Base-by-base conservation (phyloP, 2,888 invertebrate genomes). In the Conomelus anceps region DNA sequence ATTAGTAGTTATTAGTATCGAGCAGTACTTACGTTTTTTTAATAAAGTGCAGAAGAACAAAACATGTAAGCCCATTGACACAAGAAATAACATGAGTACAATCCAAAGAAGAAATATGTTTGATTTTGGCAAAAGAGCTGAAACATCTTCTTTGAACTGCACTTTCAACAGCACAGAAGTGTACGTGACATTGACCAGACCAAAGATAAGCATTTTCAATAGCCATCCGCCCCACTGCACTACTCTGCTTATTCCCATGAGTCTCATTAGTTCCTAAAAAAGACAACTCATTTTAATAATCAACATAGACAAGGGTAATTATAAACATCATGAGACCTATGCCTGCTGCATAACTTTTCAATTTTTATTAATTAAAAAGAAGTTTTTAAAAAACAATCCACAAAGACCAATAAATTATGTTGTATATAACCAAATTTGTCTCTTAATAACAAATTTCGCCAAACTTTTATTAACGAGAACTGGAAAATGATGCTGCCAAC, bases 181-280 rank as follows among this genome's bases (percentile, higher is more conserved):
- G 94, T 95, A 23, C 94, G 95, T 89, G 95, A 95, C 91, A 95
- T 95, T 92, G 95, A 95, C 90, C 94, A 95, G 89, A 95, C 95
- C 41, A 93, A 93, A 22, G 94, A 94, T 91, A 92, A 93, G 91
- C 89, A 93, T 93, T 91, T 94, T 93, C 86, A 94, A 90, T 91
- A 94, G 94, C 94, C 94, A 94, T n/a, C 94, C 94, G 23, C 93
- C 24, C 94, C 95, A 95, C 91, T 94, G 94, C 90, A 94, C 92
- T 94, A 94, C 94, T 90, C 93, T 93, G 41, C 93, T 93, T 87
- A 95, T 91, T 0, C 95, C 95, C 94, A 95, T 95, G 93, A 95
- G 94, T 92, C 94, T 94, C 94, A 95, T 94, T 85, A 94, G 93
- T 92, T 95, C 95, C 94, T 94, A 91, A n/a, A 92, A 91, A 89